Evolutionary conservation across 2,797 vertebrate genomes (phyloP), one percentile per base, ranked within the genome.

Genomic region (Lophotriccus pileatus): DNA sequence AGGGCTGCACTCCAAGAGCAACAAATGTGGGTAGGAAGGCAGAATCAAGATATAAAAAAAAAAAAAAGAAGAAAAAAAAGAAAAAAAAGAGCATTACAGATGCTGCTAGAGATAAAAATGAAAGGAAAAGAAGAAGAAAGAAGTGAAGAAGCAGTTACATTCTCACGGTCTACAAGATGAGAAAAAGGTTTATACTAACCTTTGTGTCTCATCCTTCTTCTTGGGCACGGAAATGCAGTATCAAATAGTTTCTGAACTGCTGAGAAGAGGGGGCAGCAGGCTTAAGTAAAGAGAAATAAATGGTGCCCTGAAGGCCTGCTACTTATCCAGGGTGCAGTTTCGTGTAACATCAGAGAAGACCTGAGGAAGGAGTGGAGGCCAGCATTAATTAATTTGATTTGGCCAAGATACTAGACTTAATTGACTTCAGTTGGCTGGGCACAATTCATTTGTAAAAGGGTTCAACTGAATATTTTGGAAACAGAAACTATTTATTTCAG

Each of bases 361-460:
- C 53, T 46, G 25, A 83, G 62, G 62, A 93, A 90, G 76, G 58
- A 95, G 49, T 72, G 60, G 60, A 84, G 34, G 70, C 69, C 83
- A 89, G 63, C 56, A 80, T 92, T 89, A 93, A 94, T 84, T 88
- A 60, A 92, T 87, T 76, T 70, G 84, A 87, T 92, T 93, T 94
- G 84, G 72, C 81, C 49, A 67, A 84, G 75, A 63, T 43, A 79
- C 41, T 76, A 74, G 63, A 90, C 84, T 56, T 84, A 91, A 94
- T 69, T 67, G 39, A 95, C 81, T 94, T 95, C 20, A 79, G 89
- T 84, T 87, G 41, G 34, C 64, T 68, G 53, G 49, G 60, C 5
- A 43, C 25, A 76, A 77, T 89, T 90, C 27, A 82, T 56, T 89
- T 94, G 47, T 15, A 58, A 86, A 90, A 86, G 55, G 39, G 47